Conservation (phyloP, 2,113 vertebrate species). For the Hirundichthys speculiger region DNA sequence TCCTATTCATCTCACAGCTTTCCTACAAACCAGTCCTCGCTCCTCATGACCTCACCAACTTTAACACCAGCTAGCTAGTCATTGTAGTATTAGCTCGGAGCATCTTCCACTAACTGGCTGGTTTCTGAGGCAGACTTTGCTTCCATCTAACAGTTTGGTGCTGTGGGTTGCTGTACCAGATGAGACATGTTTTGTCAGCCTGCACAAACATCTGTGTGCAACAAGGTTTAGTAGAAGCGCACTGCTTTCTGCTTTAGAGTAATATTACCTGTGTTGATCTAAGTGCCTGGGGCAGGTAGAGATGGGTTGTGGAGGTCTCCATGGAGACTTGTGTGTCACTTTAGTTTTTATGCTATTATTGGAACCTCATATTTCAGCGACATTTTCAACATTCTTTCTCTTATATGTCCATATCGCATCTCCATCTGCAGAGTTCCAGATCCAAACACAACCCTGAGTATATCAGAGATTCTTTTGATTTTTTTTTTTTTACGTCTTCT, state of each 20-base stretch:
- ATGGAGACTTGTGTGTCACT: slow-evolving; percentile 54
- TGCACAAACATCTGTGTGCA: slow-evolving; percentile 63
- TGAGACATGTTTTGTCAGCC: slow-evolving; percentile 59
- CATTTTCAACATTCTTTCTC: slow-evolving; percentile 51
- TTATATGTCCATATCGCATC: slow-evolving; percentile 54
- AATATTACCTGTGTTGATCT: slow-evolving; percentile 22
- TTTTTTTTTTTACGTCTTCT: too few species aligned
- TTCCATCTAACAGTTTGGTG: slow-evolving; percentile 43
- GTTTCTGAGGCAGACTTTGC: slow-evolving; percentile 41
- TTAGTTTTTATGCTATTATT: slow-evolving; percentile 57
- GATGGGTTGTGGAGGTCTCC: slow-evolving; percentile 7
- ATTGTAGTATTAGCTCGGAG: too few species aligned
- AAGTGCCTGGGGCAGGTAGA: slow-evolving; percentile 57
- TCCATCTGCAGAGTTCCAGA: slow-evolving; percentile 61
- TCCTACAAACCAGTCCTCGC: too few species aligned
- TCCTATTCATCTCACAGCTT: too few species aligned
- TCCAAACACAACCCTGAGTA: slow-evolving; percentile 7
- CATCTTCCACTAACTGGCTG: too few species aligned
- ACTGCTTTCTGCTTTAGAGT: slow-evolving; percentile 24
- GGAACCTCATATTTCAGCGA: slow-evolving; percentile 68
- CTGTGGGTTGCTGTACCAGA: slow-evolving; percentile 61
- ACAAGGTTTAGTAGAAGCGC: slow-evolving; percentile 46
- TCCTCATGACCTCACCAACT: too few species aligned
- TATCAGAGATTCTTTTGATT: neutral
- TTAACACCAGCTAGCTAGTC: too few species aligned